Evolutionary conservation across 1,140 invertebrate genomes (phyloP).

Genomic region (Hestina assimilis): DNA sequence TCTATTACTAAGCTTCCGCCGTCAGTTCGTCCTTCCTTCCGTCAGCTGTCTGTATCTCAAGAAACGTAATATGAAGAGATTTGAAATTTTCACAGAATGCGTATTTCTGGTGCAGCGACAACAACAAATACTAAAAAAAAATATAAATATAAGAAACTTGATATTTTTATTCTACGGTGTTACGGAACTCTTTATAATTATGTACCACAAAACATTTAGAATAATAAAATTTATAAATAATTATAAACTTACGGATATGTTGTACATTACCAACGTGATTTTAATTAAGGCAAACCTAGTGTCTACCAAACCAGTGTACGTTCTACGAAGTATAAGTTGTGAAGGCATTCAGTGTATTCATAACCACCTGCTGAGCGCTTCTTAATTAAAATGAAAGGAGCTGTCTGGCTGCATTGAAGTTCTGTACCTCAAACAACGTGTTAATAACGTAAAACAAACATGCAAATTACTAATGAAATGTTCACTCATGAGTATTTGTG

Average conservation of each 20-base stretch:
- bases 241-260: not conserved
- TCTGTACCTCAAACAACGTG: not conserved
- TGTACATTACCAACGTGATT: not conserved
- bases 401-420: constrained; percentile 5
- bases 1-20: too few species aligned
- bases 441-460: not conserved
- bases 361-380: constrained; percentile 7
- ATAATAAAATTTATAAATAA: not conserved
- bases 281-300: not conserved
- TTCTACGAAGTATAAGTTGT: not conserved
- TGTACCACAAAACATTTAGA: too few species aligned
- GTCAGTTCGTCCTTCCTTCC: too few species aligned
- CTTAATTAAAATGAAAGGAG: constrained; percentile 15
- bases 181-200: too few species aligned
- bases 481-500: not conserved
- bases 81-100: too few species aligned
- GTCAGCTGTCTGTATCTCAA: too few species aligned
- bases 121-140: too few species aligned
- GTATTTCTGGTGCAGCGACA: too few species aligned
- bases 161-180: too few species aligned
- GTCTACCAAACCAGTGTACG: not conserved
- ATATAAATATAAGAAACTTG: too few species aligned
- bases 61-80: too few species aligned
- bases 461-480: not conserved
- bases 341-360: constrained; percentile 12